phyloP scores from a whole-genome alignment of 2,888 invertebrate genomes.

The Seira musarum region DNA sequence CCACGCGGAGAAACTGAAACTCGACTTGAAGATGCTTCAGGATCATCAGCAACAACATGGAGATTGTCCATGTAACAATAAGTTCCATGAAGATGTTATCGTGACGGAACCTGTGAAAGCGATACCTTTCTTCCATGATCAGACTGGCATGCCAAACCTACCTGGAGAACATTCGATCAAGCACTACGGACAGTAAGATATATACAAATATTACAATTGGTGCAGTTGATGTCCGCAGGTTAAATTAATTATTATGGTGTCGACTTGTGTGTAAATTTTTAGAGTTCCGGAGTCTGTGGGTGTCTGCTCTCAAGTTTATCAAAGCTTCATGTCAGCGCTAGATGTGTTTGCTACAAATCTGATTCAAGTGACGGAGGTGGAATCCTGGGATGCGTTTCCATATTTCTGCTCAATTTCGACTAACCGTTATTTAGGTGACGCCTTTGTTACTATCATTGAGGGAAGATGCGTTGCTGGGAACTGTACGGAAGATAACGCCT shows the following conservation, averaged over 20 bases:
- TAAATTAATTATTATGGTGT: too few relatives aligned
- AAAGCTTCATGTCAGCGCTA: background rate
- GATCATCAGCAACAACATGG: background rate
- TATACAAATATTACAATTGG: too few relatives aligned
- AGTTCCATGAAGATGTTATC: constrained; percentile 1
- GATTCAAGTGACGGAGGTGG: constrained; percentile 17
- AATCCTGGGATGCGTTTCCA: constrained; percentile 36
- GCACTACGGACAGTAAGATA: constrained; percentile 23
- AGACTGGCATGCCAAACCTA: background rate
- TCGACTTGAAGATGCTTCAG: background rate
- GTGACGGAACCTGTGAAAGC: background rate
- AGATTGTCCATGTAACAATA: background rate
- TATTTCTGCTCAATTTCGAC: constrained; percentile 17
- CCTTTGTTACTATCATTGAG: constrained; percentile 24
- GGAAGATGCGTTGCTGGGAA: constrained; percentile 17
- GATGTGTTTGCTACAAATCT: background rate
- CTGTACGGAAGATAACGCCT: constrained; percentile 9
- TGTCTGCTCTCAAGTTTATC: background rate
- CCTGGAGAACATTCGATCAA: constrained; percentile 27
- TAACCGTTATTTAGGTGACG: background rate
- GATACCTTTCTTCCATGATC: background rate
- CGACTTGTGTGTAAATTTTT: too few relatives aligned
- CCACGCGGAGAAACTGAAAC: constrained; percentile 13
- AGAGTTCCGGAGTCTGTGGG: too few relatives aligned
- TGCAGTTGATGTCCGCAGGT: too few relatives aligned